Evolutionary conservation across 1,140 invertebrate genomes (phyloP).

Genomic region (Apocrypta bakeri): DNA sequence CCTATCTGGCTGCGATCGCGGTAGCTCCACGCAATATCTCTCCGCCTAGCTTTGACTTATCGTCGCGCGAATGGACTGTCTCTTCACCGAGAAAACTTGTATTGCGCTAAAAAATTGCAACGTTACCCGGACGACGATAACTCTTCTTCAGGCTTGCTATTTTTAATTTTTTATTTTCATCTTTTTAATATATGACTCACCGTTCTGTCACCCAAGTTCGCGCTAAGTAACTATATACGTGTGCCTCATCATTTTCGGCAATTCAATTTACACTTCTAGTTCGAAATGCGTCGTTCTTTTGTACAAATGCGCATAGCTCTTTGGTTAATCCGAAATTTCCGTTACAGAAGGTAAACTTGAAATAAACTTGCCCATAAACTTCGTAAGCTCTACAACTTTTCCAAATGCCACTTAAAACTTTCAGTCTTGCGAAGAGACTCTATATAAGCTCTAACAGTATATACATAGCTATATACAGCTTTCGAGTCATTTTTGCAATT

Average conservation of each 20-base stretch:
- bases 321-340: not conserved
- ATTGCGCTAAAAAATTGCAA: slow-evolving; percentile 21
- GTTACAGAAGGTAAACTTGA: not conserved
- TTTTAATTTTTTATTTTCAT: not conserved
- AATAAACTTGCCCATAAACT: slow-evolving; percentile 19
- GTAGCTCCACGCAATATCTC: slow-evolving; percentile 38
- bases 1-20: slow-evolving; percentile 37
- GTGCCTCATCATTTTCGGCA: too few species aligned
- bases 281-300: too few species aligned
- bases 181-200: too few species aligned
- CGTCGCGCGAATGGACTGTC: not conserved
- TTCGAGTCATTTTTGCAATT: slow-evolving; percentile 11
- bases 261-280: not conserved
- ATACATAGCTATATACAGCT: not conserved
- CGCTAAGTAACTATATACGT: too few species aligned
- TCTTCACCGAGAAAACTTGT: not conserved
- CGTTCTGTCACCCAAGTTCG: too few species aligned
- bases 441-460: too few species aligned
- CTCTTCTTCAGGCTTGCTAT: not conserved
- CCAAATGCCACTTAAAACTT: slow-evolving; percentile 22
- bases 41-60: slow-evolving; percentile 49
- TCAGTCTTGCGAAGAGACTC: not conserved
- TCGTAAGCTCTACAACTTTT: not conserved
- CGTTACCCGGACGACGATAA: not conserved
- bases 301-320: not conserved